These are phyloP conservation scores for Lagothrix lagotricha DNA, from an alignment of 2,797 vertebrate genomes.

Conservation along the genomic window DNA sequence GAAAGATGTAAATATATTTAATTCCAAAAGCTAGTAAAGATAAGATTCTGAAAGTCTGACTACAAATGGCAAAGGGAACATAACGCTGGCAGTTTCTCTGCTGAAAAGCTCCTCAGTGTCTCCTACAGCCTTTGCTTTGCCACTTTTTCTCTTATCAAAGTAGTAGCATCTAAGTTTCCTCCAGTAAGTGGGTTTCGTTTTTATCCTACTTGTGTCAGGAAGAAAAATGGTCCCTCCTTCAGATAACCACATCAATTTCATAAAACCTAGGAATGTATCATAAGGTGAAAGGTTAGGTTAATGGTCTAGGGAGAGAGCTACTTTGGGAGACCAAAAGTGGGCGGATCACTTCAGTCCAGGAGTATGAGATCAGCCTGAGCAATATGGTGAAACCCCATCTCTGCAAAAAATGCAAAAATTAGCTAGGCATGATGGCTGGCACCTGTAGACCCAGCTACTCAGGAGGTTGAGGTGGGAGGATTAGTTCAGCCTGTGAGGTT, in stretches of 20 bases:
- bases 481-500: too few relatives aligned
- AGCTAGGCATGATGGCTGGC: too few relatives aligned
- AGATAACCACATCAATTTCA: background rate
- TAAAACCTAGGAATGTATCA: background rate
- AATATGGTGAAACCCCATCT: too few relatives aligned
- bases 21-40: background rate
- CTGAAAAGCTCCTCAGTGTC: background rate
- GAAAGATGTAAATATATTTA: background rate
- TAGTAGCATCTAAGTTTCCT: background rate
- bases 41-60: background rate
- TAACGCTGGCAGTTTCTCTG: background rate
- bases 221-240: background rate
- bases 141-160: background rate
- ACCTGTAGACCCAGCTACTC: too few relatives aligned
- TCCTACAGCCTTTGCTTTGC: background rate
- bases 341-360: too few relatives aligned
- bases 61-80: background rate
- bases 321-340: too few relatives aligned
- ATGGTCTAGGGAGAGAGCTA: background rate
- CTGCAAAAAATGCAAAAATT: too few relatives aligned
- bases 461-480: too few relatives aligned
- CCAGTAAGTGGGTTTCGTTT: background rate
- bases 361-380: too few relatives aligned
- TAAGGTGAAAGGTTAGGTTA: background rate
- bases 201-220: background rate